Base-by-base conservation (phyloP, 2,113 vertebrate genomes). In the Nanger granti region DNA sequence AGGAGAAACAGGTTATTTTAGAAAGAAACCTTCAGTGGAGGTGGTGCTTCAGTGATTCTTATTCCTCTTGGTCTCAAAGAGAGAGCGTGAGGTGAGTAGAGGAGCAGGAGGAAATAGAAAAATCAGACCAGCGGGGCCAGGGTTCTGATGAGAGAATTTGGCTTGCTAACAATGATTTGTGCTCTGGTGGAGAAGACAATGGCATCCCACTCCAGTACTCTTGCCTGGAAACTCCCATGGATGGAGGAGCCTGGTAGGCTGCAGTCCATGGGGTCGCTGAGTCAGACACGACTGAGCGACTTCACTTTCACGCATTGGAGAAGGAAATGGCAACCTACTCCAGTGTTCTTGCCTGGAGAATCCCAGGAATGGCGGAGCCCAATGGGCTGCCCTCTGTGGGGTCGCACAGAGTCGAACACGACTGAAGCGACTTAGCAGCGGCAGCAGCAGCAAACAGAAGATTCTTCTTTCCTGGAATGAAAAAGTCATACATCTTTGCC, bases 1-100 rank as follows among this genome's bases (percentile, higher is more conserved):
- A 91, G 87, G 82, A 96, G 60, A 94, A 89, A 37, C 59, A 59
- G 3, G 29, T 95, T 96, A n/a, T 93, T 95, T 87, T 73, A 18
- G 57, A 94, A 91, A 86, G 52, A 86, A 94, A 92, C 4, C n/a
- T 83, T 84, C 28, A 41, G 31, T 22, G 12, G 14, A 44, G 3
- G 8, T 83, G 66, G 22, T 55, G 4, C 49, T 86, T 96, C 49
- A 92, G 29, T 88, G 76, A 59, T 79, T 93, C 76, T 73, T 96
- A 55, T 22, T 95, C 52, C 12, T 97, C 47, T 89, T 79, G 17
- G n/a, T 96, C 87, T 84, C 89, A 64, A 26, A 91, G 93, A 49
- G 52, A 52, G 7, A 37, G 5, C 2, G 12, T 83, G 24, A 37
- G 59, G 3, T 95, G 26, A 91, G 9, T 47, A 47, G 49, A 91